Evolutionary conservation across 2,797 vertebrate species (phyloP).

Genomic region (Gallinago nigripennis): DNA sequence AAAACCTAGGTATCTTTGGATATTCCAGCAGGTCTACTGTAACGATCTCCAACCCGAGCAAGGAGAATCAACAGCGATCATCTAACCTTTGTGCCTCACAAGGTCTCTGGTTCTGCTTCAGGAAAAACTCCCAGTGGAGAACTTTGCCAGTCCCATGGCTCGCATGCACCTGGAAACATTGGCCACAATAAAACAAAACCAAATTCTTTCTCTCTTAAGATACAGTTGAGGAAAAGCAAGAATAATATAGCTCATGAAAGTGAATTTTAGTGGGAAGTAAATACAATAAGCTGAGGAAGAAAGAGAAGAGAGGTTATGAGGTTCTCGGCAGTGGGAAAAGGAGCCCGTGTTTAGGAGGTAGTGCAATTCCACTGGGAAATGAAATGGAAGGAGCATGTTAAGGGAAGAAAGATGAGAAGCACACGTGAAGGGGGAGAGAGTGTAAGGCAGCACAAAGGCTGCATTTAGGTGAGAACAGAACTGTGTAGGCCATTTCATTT

Average conservation of each 20-base stretch:
- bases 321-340: neutral
- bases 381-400: neutral
- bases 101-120: neutral
- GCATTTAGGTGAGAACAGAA: constrained; percentile 6
- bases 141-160: neutral
- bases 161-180: neutral
- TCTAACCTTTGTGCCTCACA: neutral
- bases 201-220: neutral
- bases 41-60: neutral
- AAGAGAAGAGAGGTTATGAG: neutral
- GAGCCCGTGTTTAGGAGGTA: neutral
- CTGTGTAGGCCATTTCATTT: neutral
- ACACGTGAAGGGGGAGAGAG: neutral
- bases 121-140: neutral
- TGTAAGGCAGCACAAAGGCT: constrained; percentile 6
- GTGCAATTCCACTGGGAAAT: neutral
- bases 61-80: neutral
- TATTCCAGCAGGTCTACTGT: neutral
- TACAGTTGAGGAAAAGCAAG: neutral
- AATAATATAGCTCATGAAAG: neutral
- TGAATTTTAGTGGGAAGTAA: neutral
- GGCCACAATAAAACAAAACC: neutral
- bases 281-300: neutral
- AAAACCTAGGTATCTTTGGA: neutral
- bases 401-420: constrained; percentile 24